Percentiles rank a stretch among this genome's conserved stretches.
Conservation (phyloP, 2,113 vertebrate species). For the Proterorhinus semilunaris region DNA sequence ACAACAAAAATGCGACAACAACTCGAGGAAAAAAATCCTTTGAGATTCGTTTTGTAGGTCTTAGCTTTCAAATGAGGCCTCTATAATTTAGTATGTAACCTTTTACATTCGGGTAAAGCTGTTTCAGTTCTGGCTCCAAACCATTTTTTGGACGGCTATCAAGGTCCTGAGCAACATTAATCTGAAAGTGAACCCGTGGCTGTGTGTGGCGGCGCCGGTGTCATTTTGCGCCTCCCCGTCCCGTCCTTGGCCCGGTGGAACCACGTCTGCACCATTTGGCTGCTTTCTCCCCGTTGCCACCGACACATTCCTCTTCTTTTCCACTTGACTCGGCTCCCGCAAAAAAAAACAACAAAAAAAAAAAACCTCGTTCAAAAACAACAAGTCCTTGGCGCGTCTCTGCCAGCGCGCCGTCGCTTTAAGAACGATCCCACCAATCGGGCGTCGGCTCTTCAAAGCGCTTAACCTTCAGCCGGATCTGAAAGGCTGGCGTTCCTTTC, state of each 20-base stretch:
- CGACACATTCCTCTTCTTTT: not conserved
- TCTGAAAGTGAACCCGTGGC: no score
- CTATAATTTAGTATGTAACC: no score
- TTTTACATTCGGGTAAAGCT: no score
- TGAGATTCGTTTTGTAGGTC: no score
- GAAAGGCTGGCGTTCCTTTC: not conserved
- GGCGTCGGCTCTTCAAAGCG: not conserved
- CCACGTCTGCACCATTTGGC: not conserved
- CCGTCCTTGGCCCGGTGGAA: not conserved
- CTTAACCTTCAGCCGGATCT: not conserved
- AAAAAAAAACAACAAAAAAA: not conserved
- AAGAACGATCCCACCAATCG: not conserved
- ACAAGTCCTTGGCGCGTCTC: not conserved
- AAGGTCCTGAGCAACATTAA: no score
- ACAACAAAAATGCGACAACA: no score
- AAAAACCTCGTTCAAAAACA: not conserved
- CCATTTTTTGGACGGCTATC: no score
- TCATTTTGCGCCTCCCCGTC: not conserved
- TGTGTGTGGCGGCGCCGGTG: not conserved
- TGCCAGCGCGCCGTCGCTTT: not conserved
- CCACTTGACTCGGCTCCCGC: slow-evolving; percentile 1
- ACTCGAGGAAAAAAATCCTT: no score
- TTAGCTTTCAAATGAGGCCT: no score
- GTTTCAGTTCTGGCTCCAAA: no score
- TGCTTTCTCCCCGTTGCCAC: not conserved